Conservation (phyloP, 2,797 vertebrate genomes). For the Neosilurus mollespiculum region DNA sequence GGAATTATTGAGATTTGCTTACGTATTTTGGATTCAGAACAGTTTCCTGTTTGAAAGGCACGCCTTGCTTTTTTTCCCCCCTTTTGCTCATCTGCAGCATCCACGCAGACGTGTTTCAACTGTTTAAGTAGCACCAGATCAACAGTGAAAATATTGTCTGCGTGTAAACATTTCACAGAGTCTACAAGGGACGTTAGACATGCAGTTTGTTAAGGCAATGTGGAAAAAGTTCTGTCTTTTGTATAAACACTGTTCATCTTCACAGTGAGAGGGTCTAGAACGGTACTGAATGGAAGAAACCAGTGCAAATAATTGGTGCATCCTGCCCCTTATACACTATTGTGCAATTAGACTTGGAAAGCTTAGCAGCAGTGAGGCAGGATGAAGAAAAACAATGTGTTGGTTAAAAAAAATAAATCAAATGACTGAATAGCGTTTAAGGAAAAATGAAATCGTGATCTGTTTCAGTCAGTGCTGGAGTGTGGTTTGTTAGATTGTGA, state of each 20-base stretch:
- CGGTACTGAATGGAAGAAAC: not conserved
- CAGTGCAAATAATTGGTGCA: not conserved
- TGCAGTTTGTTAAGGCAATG: not conserved
- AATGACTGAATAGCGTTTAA: too few species aligned
- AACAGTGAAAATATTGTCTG: not conserved
- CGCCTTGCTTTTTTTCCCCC: not conserved
- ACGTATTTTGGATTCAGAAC: not conserved
- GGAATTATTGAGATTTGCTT: not conserved
- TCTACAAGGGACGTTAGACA: not conserved
- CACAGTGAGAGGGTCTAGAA: not conserved
- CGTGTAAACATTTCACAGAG: not conserved
- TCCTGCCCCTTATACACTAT: too few species aligned
- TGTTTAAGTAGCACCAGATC: not conserved
- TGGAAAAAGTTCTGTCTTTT: not conserved
- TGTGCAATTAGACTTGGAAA: not conserved
- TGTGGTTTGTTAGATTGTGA: not conserved
- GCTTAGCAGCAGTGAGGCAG: not conserved
- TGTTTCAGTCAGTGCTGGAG: not conserved
- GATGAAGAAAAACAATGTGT: not conserved
- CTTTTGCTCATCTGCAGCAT: not conserved
- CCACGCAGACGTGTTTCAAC: not conserved
- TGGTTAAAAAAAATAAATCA: not conserved
- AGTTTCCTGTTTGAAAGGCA: not conserved
- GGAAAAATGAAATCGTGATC: not conserved
- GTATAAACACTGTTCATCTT: not conserved